These are phyloP conservation scores for Ptilodon capucinus DNA, from an alignment of 2,888 invertebrate species.

Conservation along the genomic window DNA sequence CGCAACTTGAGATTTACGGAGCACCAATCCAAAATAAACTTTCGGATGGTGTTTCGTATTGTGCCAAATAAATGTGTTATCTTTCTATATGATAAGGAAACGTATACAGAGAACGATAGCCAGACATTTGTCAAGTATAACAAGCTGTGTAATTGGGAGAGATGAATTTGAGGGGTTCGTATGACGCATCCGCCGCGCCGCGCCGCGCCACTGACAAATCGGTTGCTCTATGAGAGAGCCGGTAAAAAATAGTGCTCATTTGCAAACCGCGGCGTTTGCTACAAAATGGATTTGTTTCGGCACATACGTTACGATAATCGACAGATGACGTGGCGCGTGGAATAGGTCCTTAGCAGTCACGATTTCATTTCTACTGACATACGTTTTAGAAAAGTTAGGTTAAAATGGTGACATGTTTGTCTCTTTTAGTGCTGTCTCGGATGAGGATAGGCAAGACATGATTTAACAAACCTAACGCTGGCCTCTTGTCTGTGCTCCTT, in stretches of 20 bases:
- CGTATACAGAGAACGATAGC: conserved; percentile 41
- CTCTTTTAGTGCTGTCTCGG: no score
- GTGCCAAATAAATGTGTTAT: no score
- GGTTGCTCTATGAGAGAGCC: conserved; percentile 28
- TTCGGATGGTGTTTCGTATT: no score
- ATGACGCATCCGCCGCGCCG: conserved; percentile 29
- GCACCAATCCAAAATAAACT: no score
- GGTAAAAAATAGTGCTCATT: conserved; percentile 41
- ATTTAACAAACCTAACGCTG: no score
- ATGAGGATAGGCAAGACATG: no score
- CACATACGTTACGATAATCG: conserved; percentile 34
- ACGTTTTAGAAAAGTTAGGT: no score
- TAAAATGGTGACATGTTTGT: no score
- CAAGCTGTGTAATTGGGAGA: conserved; percentile 68
- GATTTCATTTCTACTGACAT: no score
- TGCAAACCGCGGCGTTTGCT: conserved; percentile 19
- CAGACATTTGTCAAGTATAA: conserved; percentile 66
- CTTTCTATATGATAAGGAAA: conserved; percentile 18
- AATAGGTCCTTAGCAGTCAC: no score
- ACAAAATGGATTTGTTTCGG: conserved; percentile 34
- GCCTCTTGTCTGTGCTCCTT: no score
- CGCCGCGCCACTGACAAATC: conserved; percentile 33
- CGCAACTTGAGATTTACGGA: no score
- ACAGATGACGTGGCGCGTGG: conserved; percentile 11
- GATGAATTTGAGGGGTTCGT: conserved; percentile 55